These are phyloP conservation scores for Callospermophilus lateralis DNA, from an alignment of 2,113 vertebrate genomes.

Conservation along the genomic window DNA sequence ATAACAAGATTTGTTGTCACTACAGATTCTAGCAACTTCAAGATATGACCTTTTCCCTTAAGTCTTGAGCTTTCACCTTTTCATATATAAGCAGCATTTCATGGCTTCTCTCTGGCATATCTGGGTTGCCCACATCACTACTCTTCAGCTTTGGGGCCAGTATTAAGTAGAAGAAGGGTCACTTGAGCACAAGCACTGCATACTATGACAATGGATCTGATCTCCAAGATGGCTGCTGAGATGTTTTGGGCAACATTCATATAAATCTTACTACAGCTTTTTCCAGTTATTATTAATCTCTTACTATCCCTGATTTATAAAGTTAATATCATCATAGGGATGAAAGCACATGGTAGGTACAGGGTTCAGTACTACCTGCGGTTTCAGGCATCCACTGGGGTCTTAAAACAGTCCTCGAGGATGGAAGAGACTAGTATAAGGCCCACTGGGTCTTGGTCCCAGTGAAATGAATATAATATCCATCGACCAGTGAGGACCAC, in stretches of 20 bases:
- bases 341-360: neutral
- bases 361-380: neutral
- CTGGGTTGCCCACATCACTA: no score
- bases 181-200: neutral
- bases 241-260: neutral
- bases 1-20: neutral
- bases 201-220: no score
- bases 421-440: neutral
- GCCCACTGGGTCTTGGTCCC: neutral
- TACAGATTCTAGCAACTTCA: neutral
- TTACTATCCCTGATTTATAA: neutral
- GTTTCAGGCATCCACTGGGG: neutral
- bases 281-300: neutral
- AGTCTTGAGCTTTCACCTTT: neutral
- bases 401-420: neutral
- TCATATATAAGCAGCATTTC: neutral
- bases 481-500: neutral
- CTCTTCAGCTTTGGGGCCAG: neutral
- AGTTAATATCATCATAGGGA: neutral
- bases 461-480: neutral
- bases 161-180: neutral
- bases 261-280: neutral
- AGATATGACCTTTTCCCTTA: neutral
- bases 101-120: neutral
- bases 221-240: neutral